Evolutionary conservation across 2,888 invertebrate genomes (phyloP).

Genomic region (Pseudococcus viburni): DNA sequence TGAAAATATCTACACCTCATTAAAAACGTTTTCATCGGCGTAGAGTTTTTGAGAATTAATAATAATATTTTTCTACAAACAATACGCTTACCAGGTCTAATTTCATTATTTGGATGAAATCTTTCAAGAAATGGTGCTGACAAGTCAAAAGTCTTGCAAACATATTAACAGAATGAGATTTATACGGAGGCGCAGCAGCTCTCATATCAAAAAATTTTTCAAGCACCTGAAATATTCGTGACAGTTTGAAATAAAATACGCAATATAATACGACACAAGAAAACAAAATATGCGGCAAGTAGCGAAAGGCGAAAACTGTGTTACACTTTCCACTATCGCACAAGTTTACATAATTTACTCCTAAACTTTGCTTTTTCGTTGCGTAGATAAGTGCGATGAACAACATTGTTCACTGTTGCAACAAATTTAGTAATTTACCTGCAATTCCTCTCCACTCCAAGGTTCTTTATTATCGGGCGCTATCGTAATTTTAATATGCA

Average conservation of each 20-base stretch:
- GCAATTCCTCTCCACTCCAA: constrained; percentile 89
- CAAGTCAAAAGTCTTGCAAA: constrained; percentile 89
- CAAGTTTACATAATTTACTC: too few species aligned
- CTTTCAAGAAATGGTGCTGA: constrained; percentile 88
- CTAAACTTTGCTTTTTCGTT: too few species aligned
- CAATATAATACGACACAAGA: too few species aligned
- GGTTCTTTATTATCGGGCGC: constrained; percentile 88
- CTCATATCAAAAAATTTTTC: constrained; percentile 94
- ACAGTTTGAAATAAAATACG: too few species aligned
- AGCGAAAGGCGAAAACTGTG: too few species aligned
- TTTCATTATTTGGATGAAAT: constrained; percentile 91
- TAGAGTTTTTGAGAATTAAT: too few species aligned
- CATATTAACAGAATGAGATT: constrained; percentile 88
- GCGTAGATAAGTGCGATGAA: too few species aligned
- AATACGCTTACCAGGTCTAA: constrained; percentile 73
- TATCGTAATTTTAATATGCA: constrained; percentile 86
- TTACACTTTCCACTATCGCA: too few species aligned
- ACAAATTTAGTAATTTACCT: constrained; percentile 73
- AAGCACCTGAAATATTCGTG: constrained; percentile 76
- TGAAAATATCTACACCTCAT: too few species aligned
- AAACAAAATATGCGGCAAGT: too few species aligned
- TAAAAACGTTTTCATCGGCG: too few species aligned
- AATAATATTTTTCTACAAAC: neutral
- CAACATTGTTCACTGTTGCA: too few species aligned
- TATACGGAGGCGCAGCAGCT: constrained; percentile 91